Evolutionary conservation across 2,888 invertebrate species (phyloP), one percentile per base, ranked within the genome.

Genomic region (Drosophila merina): DNA sequence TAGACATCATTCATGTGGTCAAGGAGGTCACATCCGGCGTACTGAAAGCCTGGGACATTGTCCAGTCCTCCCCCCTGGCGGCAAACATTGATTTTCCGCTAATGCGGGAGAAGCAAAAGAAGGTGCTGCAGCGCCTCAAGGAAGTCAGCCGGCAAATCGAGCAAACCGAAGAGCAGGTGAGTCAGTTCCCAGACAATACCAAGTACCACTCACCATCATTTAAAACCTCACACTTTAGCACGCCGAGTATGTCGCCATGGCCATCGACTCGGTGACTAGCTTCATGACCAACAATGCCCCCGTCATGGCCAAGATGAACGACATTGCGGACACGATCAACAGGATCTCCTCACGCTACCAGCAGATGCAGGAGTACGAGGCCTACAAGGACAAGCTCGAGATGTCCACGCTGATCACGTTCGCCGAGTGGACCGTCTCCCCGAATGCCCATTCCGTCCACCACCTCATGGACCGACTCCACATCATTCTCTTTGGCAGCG

Each of bases 361-460:
- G 30, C 92, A 93, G 81, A 95, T 95, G 94, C 89, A 93, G 69
- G 93, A 93, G 56, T 94, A 95, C 86, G 93, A 94, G 57, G 89
- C 92, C 1, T 84, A 93, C 50, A 92, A 93, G 74, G 90, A 92
- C 33, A 92, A 92, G 63, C 91, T 94, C 75, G 95, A 96, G 88
- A 89, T 92, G 72, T 92, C 92, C 66, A 96, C 96, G 5, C 87
- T 96, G 74, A 93, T 95, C 85, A 93, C 94, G 84, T 96, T 96
- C 87, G 95, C 96, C 0, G 93, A 92, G 74, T 94, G 93, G 91
- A 94, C 94, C 44, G 94, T 96, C 2, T 94, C 95, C 0, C 95
- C 95, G 77, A 94, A 94, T 79, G 92, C 94, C 0, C 92, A 93
- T 47, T 95, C 95, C 2, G 92, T 96, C 57, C 93, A 94, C 31